Conservation (phyloP, 2,797 vertebrate genomes). For the Sebastes taczanowskii region DNA sequence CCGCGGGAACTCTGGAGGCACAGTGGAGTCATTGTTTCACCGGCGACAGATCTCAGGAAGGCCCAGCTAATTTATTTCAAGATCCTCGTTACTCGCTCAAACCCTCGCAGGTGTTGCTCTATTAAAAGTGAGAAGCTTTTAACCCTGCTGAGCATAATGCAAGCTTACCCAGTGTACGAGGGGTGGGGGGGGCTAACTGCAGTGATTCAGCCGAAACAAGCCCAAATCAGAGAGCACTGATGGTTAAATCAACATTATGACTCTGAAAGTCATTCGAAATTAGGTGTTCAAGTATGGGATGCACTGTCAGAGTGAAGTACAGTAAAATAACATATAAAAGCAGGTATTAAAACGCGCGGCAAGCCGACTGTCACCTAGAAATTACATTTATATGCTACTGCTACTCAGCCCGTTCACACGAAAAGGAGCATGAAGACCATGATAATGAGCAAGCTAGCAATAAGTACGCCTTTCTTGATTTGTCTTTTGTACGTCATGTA, state of each 20-base stretch:
- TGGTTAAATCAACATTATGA: background rate
- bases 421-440: no score
- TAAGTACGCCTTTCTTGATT: no score
- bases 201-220: background rate
- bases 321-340: background rate
- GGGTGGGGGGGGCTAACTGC: background rate
- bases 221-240: background rate
- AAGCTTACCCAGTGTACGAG: slow-evolving; percentile 25
- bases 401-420: no score
- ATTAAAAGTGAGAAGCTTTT: slow-evolving; percentile 86
- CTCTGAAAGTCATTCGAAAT: background rate
- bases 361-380: background rate
- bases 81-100: slow-evolving; percentile 43
- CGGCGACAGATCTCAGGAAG: slow-evolving; percentile 74
- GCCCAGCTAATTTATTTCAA: slow-evolving; percentile 83
- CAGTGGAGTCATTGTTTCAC: slow-evolving; percentile 53
- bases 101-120: slow-evolving; percentile 78
- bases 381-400: background rate
- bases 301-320: background rate
- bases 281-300: background rate
- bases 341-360: no score
- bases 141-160: slow-evolving; percentile 75
- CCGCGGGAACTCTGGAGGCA: slow-evolving; percentile 18
- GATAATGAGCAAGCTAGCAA: no score
- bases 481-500: no score